A percentile compares a stretch with the other conserved stretches of the same genome.
Evolutionary conservation across 64 coral and sea anemone species (phyloP).

Genomic region (Stichodactyla mertensii): DNA sequence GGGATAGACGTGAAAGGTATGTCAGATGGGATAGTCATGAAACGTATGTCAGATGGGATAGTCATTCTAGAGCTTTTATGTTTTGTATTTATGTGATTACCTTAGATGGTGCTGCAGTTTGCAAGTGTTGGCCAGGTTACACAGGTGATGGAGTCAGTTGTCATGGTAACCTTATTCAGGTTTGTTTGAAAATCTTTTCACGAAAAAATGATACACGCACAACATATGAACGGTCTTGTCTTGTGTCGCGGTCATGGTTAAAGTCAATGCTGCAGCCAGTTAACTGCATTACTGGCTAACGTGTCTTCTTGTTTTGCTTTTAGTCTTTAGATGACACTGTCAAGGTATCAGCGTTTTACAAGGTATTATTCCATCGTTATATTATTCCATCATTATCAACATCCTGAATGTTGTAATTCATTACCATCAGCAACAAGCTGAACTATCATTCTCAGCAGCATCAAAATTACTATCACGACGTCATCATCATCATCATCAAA

Average conservation of each 20-base stretch:
- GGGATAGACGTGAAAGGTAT: too few species aligned
- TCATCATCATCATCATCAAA: not conserved
- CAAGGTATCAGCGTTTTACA: slow-evolving; percentile 53
- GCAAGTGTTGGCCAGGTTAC: slow-evolving; percentile 49
- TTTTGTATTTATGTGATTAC: not conserved
- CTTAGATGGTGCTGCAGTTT: slow-evolving; percentile 23
- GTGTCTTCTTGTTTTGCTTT: not conserved
- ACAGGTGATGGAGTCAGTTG: slow-evolving; percentile 57
- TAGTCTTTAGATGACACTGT: slow-evolving; percentile 46
- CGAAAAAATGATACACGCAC: too few species aligned
- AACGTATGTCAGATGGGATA: too few species aligned
- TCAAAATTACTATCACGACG: too few species aligned
- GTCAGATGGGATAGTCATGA: too few species aligned
- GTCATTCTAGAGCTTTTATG: too few species aligned
- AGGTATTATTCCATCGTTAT: slow-evolving; percentile 25
- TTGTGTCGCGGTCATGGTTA: too few species aligned
- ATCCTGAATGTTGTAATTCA: too few species aligned
- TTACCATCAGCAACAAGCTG: too few species aligned
- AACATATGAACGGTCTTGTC: too few species aligned
- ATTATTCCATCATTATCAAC: not conserved
- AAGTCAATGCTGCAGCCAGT: too few species aligned
- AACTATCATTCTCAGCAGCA: too few species aligned
- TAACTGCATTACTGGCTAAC: not conserved
- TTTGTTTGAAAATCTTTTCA: not conserved
- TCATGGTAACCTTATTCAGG: slow-evolving; percentile 63